phyloP scores from a whole-genome alignment of 1,140 invertebrate genomes.

The Littorina saxatilis region DNA sequence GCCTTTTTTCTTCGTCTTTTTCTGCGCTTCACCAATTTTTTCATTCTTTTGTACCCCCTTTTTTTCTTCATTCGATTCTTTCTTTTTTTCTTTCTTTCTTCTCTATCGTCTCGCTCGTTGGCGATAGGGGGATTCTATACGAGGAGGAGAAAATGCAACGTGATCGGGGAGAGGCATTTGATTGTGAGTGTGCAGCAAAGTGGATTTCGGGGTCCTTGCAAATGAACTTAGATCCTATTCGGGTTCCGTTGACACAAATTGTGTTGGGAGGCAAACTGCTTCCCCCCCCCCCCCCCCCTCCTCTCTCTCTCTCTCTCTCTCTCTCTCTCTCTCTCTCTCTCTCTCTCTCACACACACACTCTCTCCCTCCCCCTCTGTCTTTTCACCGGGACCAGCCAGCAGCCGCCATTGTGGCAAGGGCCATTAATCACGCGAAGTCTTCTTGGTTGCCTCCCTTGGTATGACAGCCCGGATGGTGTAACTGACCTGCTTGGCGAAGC shows the following conservation, averaged over 20 bases:
- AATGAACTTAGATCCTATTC: conserved; percentile 33
- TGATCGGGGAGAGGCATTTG: conserved; percentile 15
- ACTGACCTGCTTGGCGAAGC: conserved; percentile 24
- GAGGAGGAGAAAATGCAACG: background rate
- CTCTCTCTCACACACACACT: background rate
- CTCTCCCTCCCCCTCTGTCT: background rate
- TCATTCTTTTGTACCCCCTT: background rate
- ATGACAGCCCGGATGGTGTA: conserved; percentile 38
- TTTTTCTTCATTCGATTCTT: background rate
- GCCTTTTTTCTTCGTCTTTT: too few species aligned
- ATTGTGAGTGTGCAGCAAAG: conserved; percentile 27
- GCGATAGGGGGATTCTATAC: background rate
- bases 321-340: conserved; percentile 18
- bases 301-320: conserved; percentile 10
- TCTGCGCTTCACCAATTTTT: background rate
- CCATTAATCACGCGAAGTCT: conserved; percentile 25
- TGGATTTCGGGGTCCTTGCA: conserved; percentile 18
- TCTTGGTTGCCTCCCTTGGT: conserved; percentile 33
- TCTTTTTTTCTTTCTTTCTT: background rate
- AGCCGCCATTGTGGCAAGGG: conserved; percentile 33
- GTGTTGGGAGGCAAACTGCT: background rate
- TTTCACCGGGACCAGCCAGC: too few species aligned
- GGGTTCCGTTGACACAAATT: conserved; percentile 30
- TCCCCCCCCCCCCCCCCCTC: background rate
- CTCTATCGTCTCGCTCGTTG: too few species aligned